Base-by-base conservation (phyloP, 1,140 invertebrate genomes). In the Pentalonia nigronervosa region DNA sequence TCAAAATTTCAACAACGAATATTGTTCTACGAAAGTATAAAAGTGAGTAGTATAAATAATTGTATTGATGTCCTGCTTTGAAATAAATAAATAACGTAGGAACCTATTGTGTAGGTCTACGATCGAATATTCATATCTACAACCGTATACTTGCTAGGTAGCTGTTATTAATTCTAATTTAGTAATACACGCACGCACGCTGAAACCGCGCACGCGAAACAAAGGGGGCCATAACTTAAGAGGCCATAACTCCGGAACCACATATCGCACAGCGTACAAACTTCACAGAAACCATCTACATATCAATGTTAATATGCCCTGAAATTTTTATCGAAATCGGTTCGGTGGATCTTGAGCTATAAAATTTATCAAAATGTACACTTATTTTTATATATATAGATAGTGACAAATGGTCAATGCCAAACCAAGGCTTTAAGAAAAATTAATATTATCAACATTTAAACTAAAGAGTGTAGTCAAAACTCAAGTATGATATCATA, bases 361-460 rank as follows among this genome's bases (percentile, higher is more conserved):
- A n/a, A n/a, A n/a, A n/a, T n/a, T n/a, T n/a, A n/a, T n/a, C n/a
- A n/a, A n/a, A n/a, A n/a, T n/a, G n/a, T n/a, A n/a, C n/a, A n/a
- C n/a, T n/a, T n/a, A n/a, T n/a, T n/a, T n/a, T n/a, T n/a, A n/a
- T n/a, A n/a, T 81, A 17, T 83, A 36, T 83, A 21, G 34, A 36
- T 7, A 83, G 83, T 41, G 41, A 45, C 36, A 86, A 30, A 86
- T 30, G n/a, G 86, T 87, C 86, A 87, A 48, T 87, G 86, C 7
- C 84, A 87, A 48, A 87, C 86, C 25, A 48, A n/a, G 86, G 86
- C 30, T 87, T 87, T 87, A 20, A 11, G 45, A 47, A 47, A 87
- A 84, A 84, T 81, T 41, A 84, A 84, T 76, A 84, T 11, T 84
- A 9, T 41, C 8, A 8, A 84, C 83, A 41, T 45, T 7, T 41